Evolutionary conservation across 2,797 vertebrate genomes (phyloP), one percentile per base, ranked within the genome.

Genomic region (Pseudochromis fuscus): DNA sequence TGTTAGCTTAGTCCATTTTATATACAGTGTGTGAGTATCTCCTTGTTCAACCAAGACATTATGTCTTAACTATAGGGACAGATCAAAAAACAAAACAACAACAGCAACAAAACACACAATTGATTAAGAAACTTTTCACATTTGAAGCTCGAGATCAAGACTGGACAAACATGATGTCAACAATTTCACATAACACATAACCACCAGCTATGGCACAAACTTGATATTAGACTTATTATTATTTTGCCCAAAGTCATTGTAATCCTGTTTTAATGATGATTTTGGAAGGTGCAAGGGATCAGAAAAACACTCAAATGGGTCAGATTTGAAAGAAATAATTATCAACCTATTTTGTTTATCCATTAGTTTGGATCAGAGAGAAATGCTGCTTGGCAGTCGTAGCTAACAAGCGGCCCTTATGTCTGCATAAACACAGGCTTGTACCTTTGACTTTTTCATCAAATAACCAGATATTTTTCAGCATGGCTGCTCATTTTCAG

Each of bases 391-490:
- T 38, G 33, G 59, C 15, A 53, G 28, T 53, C 19, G 46, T n/a
- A 35, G 27, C 24, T 6, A 27, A 40, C 40, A 35, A n/a, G 57
- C n/a, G 12, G 2, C 59, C 21, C 4, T 33, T 40, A 24, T 48
- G 33, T 42, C 12, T 30, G 15, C 38, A 30, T 28, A 25, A 15
- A 49, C 35, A 46, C 45, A 56, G 4, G 19, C 4, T 12, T 42
- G 15, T 3, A 50, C 12, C 31, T 66, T 51, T 28, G n/a, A 7
- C 31, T 40, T 51, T 60, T 62, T 33, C 21, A 51, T 15, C 1
- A 68, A 51, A 66, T 38, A 72, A 25, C 4, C 35, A 56, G 57
- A 63, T 58, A 44, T 31, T 64, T 42, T 49, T 56, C 40, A n/a
- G 56, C 44, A 50, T 53, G 55, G 56, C 45, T 42, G 30, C 50